Evolutionary conservation across 2,888 invertebrate species (phyloP), one percentile per base, ranked within the genome.

Genomic region (Nebria brevicollis): DNA sequence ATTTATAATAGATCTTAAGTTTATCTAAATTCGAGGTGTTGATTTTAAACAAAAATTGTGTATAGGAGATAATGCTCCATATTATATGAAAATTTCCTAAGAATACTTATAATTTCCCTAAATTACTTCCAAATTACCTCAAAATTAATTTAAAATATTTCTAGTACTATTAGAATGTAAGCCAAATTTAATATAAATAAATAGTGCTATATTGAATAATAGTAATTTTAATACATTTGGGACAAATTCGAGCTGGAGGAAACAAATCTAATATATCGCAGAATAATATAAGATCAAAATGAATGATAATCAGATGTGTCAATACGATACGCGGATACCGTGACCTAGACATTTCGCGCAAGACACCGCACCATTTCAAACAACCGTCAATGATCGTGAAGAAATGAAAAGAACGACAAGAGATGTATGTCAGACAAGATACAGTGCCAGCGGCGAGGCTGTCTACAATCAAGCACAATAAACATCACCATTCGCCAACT

Each of bases 361-460:
- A 43, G 1, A 43, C 43, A 10, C 10, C 43, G 43, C 6, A 54
- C 54, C 54, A 54, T 54, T 54, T 54, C 13, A 54, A 43, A 66
- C 64, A 68, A 43, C 68, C 79, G 72, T 79, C 75, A 73, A 42
- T 73, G 73, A 34, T 73, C 42, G 73, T 73, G 43, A 73, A 73
- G 73, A 73, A 73, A 73, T 73, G 25, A 41, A 73, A 42, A 70
- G 78, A 64, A 70, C 72, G 77, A 77, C 54, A 79, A 79, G 78
- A 78, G 78, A 78, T 78, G 78, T 79, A 74, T 79, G 79, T 79
- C 79, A 79, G 75, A 79, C 75, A 79, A 79, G 65, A 66, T 26
- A 34, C 70, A 70, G 26, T 25, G 75, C 79, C 75, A 13, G 26
- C 79, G 79, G 79, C 79, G 79, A 79, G 79, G 79, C 75, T 75